These are phyloP conservation scores for Salmo trutta DNA, from an alignment of 2,797 vertebrate genomes.

Conservation along the genomic window DNA sequence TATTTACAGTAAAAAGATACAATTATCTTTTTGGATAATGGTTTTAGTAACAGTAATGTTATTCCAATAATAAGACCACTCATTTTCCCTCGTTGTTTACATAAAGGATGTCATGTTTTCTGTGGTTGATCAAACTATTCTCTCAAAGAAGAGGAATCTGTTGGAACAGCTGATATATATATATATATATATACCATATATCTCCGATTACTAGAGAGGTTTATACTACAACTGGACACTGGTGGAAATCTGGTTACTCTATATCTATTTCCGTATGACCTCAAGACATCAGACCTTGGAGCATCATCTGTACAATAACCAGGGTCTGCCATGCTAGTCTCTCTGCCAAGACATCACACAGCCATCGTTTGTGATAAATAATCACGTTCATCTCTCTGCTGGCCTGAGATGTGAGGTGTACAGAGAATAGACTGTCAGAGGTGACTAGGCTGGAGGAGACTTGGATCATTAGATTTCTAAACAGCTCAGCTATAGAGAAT, in stretches of 20 bases:
- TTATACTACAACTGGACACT: neutral
- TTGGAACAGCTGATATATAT: neutral
- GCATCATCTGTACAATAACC: constrained; percentile 27
- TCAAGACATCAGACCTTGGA: constrained; percentile 23
- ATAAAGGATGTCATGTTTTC: neutral
- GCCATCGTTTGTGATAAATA: neutral
- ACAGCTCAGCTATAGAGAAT: constrained; percentile 28
- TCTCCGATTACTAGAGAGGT: neutral
- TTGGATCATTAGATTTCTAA: constrained; percentile 62
- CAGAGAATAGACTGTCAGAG: constrained; percentile 39
- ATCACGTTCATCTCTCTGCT: constrained; percentile 18
- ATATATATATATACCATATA: too few species aligned
- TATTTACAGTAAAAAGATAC: neutral
- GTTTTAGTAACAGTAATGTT: neutral
- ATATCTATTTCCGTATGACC: neutral
- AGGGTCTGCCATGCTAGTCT: neutral
- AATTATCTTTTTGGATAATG: neutral
- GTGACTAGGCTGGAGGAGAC: constrained; percentile 42
- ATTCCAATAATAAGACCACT: neutral
- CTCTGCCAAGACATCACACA: constrained; percentile 34
- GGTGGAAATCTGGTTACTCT: neutral
- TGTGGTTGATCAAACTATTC: neutral
- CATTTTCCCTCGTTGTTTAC: neutral
- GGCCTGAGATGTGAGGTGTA: constrained; percentile 46
- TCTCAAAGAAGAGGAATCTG: constrained; percentile 7